phyloP scores from a whole-genome alignment of 2,113 vertebrate genomes.

The Gobiocypris rarus region DNA sequence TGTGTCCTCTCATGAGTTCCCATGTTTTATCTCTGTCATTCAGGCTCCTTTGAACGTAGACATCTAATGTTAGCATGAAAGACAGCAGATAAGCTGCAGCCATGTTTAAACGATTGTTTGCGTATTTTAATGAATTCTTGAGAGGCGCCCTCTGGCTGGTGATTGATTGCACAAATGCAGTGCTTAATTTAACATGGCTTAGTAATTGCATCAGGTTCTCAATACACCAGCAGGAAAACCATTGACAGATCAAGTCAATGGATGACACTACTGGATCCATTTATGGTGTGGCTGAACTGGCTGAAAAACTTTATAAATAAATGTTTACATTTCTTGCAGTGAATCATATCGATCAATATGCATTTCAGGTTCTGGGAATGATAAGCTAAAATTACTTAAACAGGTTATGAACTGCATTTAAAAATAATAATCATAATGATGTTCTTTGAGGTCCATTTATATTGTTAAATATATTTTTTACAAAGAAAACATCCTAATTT shows the following conservation, averaged over 20 bases:
- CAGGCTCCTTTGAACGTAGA: not conserved
- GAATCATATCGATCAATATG: not conserved
- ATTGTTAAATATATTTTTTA: no score
- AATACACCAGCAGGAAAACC: not conserved
- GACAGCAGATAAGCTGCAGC: slow-evolving; percentile 41
- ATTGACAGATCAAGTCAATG: slow-evolving; percentile 21
- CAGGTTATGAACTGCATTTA: no score
- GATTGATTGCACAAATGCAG: slow-evolving; percentile 46
- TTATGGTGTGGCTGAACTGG: not conserved
- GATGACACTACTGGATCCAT: not conserved
- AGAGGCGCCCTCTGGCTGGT: not conserved
- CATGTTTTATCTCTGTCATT: not conserved
- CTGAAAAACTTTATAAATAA: not conserved
- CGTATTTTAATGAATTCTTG: slow-evolving; percentile 42
- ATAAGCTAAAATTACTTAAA: not conserved
- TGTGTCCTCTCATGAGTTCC: not conserved
- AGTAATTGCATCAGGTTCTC: slow-evolving; percentile 32
- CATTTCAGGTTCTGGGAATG: not conserved
- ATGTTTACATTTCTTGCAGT: no score
- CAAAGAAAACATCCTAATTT: no score
- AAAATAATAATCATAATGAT: no score
- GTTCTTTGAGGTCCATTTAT: no score
- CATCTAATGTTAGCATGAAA: slow-evolving; percentile 34
- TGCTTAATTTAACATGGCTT: slow-evolving; percentile 50
- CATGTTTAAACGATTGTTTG: not conserved